Evolutionary conservation across 2,888 invertebrate genomes (phyloP), one percentile per base, ranked within the genome.

Genomic region (Cancer borealis): DNA sequence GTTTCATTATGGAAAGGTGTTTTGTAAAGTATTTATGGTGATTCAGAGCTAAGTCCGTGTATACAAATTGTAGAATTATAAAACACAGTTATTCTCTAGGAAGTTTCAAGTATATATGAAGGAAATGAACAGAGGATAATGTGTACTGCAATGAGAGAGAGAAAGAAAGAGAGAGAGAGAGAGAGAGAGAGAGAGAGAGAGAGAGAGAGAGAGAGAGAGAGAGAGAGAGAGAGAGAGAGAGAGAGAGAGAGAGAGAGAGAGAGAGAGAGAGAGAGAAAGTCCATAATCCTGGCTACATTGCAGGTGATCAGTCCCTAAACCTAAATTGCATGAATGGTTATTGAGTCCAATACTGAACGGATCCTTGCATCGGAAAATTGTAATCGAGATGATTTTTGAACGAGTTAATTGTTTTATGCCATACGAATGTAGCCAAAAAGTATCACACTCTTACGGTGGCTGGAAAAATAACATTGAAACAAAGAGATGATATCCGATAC

Each of bases 261-360:
- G 89, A 89, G 89, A 89, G 89, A 89, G 89, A 88, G 88, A 88
- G 88, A 88, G 88, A 88, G 79, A 79, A 8, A 26, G 21, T 26
- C 26, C n/a, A 17, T 14, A 2, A 12, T 49, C 47, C 45, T 47
- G 46, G 49, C n/a, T 66, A 66, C 66, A 66, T n/a, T 66, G 66
- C n/a, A 66, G 66, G 21, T 66, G 66, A 66, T 66, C 66, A 66
- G 66, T 66, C n/a, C 66, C 66, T 66, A 66, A 66, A 66, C n/a
- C 66, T 66, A n/a, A 66, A 66, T 66, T 66, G 66, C 66, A 66
- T 66, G 66, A n/a, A n/a, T 66, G 66, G 66, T n/a, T 66, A 66
- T 66, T 66, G 66, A n/a, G n/a, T 66, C 66, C 66, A 66, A 66
- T 66, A 66, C 66, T 66, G 66, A 66, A 66, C 66, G 66, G 66